Evolutionary conservation across 2,888 invertebrate genomes (phyloP), one percentile per base, ranked within the genome.

Genomic region (Ctena decussata): DNA sequence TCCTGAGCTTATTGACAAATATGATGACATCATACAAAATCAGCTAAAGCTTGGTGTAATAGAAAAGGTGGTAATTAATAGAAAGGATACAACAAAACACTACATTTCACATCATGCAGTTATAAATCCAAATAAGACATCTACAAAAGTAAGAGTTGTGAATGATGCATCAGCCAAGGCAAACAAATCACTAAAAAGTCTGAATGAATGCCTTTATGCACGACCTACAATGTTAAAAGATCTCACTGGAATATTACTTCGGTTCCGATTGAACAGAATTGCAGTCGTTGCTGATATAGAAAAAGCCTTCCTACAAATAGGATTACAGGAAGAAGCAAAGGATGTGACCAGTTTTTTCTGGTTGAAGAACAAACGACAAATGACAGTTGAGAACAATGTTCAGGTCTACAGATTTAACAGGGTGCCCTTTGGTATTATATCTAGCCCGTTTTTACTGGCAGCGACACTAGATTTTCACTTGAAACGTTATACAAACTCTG

Each of bases 191-290:
- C n/a, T 75, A 6, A 60, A 60, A 39, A 84, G 84, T 74, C 60
- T 84, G 70, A 84, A 84, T 80, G 84, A 84, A 35, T 84, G 84
- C 53, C 72, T 80, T 30, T 53, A 57, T 53, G 32, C 49, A 53
- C 80, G 84, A 21, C 80, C 84, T 18, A 32, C 49, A 6, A 37
- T 84, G 37, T n/a, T 84, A n/a, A 53, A 80, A 32, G 80, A 80
- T 57, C 75, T 80, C 11, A 27, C 44, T 37, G 79, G 75, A 1
- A 70, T 84, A 18, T 69, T 84, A 18, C 35, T 80, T 12, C 41
- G 80, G 32, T 84, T 84, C 32, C 70, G 84, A 5, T 24, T 73
- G 15, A 65, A 80, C 53, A 30, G 39, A 71, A 18, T 77, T 18
- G 80, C 77, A 2, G 35, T 84, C 8, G 49, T 72, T 39, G 53